Base-by-base conservation (phyloP, 2,888 invertebrate species). In the Flexamia atlantica region DNA sequence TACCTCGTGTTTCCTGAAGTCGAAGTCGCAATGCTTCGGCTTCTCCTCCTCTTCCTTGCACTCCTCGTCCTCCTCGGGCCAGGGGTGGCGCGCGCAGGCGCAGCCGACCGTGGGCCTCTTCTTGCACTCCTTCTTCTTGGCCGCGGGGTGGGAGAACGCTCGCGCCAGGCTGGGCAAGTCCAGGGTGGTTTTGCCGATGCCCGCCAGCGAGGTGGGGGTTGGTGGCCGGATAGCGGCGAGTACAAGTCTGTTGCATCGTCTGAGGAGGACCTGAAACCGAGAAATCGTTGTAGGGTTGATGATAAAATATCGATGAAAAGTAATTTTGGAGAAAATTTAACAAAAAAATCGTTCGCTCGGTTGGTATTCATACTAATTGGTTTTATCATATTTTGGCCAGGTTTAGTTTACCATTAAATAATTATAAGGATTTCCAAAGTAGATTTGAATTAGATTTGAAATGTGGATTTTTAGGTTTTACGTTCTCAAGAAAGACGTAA, bases 1-100 rank as follows among this genome's bases (percentile, higher is more conserved):
- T n/a, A 76, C 76, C 30, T 76, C 76, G 17, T 50, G 40, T n/a
- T 76, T 76, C 50, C 28, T 76, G 30, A 76, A 76, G 50, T 76
- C 76, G 50, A 76, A 76, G 42, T 42, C 42, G 23, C 76, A 76
- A 14, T 76, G 50, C 14, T 25, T 2, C 30, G 28, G 28, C 76
- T 76, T 76, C 12, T 50, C 46, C 40, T 76, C 28, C 14, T 28
- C 40, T 7, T 64, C 64, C 42, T 42, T 12, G 36, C 46, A 46
- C 50, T 46, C 76, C 20, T 42, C n/a, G 20, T 76, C 50, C 23
- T 76, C 76, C 12, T 46, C 76, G n/a, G 76, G 50, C 50, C 42
- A 42, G 5, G 76, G 76, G 28, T 76, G 76, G 23, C 76, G 23
- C 25, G 76, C 42, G 50, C 76, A 76, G 17, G 76, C 76, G 30